Conservation (phyloP, 1,140 invertebrate species). For the Drosophila yakuba region DNA sequence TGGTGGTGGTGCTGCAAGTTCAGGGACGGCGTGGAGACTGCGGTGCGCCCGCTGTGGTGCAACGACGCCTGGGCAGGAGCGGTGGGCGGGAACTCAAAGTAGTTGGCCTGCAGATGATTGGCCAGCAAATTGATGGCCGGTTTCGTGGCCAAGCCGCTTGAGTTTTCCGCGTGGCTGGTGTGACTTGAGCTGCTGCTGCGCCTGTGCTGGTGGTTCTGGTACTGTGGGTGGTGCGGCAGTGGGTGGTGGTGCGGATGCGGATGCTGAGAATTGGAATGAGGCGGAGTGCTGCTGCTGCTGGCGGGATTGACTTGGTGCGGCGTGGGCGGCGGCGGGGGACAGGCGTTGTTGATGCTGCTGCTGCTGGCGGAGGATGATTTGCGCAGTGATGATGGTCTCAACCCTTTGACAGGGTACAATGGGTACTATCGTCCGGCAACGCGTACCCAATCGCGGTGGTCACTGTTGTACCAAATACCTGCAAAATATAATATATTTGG, state of each 20-base stretch:
- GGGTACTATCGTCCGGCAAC: constrained; percentile 85
- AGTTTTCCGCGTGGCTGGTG: constrained; percentile 47
- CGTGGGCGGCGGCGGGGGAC: constrained; percentile 80
- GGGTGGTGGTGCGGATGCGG: constrained; percentile 36
- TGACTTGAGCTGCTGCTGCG: constrained; percentile 52
- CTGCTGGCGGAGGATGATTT: constrained; percentile 81
- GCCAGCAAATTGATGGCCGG: constrained; percentile 74
- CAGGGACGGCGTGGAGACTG: constrained; percentile 74
- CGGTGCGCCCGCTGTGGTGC: constrained; percentile 44
- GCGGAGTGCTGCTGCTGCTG: constrained; percentile 58
- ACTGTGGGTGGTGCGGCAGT: constrained; percentile 49
- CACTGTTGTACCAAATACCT: constrained; percentile 85
- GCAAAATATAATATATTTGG: background rate
- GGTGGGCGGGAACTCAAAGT: constrained; percentile 77
- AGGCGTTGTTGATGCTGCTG: constrained; percentile 80
- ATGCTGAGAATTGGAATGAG: constrained; percentile 42
- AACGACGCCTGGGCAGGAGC: constrained; percentile 40
- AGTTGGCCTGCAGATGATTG: constrained; percentile 77
- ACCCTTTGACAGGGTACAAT: constrained; percentile 84
- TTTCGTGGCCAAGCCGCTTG: constrained; percentile 62
- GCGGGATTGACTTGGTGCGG: constrained; percentile 69
- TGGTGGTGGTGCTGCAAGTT: constrained; percentile 32
- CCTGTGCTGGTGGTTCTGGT: constrained; percentile 41
- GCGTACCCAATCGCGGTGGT: constrained; percentile 84
- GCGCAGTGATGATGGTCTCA: constrained; percentile 84